Base-by-base conservation (phyloP, 64 coral and sea anemone genomes). In the Trachythela sp. region DNA sequence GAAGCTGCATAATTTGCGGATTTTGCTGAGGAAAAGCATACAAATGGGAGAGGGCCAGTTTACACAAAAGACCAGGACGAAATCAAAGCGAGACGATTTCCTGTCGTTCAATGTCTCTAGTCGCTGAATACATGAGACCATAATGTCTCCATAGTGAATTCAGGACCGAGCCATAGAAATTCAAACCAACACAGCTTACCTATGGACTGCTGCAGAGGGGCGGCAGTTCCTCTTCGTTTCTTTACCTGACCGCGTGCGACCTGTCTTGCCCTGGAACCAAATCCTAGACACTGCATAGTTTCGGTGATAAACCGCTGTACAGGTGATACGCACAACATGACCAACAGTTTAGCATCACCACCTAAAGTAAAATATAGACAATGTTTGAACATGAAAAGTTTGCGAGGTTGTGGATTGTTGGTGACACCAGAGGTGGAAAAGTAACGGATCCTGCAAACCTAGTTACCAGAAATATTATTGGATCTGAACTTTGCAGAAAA, bases 261-360 rank as follows among this genome's bases (percentile, higher is more conserved):
- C 32, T 97, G 95, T 10, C 95, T 93, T 48, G 95, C 95, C 85
- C 95, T 93, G 90, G 95, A 97, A 43, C 95, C 95, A 77, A 97
- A 97, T 52, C 95, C 95, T 31, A 97, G 43, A 89, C 95, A 97
- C 45, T 97, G 95, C 33, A 94, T 87, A 42, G 95, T 97, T 94
- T 97, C 95, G 36, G 95, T 97, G 60, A 97, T 92, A 77, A 92
- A 97, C 86, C 90, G 87, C 88, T 97, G 95, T 10, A 92, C 95
- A 86, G 95, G 95, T 22, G 95, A 97, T 9, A 94, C 93, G 59
- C 95, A 97, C 29, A 97, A 86, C 95, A 97, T 97, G 26, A 97
- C 95, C 48, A 97, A 89, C 9, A 97, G 89, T 75, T 97, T 97
- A 43, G 95, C 95, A 91, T 97, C 92, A 24, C 95, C 95, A 77